Evolutionary conservation across 2,797 vertebrate species (phyloP).

Genomic region (Sternarchorhynchus goeldii): DNA sequence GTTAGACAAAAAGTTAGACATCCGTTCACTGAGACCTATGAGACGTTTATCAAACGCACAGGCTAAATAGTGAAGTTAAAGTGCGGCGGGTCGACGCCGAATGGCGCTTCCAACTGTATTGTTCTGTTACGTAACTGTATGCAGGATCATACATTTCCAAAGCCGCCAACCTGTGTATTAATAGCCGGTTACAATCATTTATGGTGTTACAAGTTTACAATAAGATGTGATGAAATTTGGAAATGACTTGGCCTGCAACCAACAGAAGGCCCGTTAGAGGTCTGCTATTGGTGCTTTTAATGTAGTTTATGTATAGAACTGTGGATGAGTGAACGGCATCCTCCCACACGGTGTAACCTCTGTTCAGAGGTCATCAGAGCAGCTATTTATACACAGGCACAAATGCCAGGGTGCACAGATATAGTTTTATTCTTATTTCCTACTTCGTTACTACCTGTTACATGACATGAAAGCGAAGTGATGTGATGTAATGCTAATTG

Average conservation of each 20-base stretch:
- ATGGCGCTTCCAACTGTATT: too few species aligned
- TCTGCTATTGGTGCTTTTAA: not conserved
- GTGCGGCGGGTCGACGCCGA: too few species aligned
- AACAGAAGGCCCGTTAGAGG: not conserved
- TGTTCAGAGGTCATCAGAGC: constrained; percentile 19
- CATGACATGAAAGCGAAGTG: not conserved
- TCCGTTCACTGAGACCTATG: too few species aligned
- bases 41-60: too few species aligned
- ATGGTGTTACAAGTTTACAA: not conserved
- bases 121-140: not conserved
- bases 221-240: not conserved
- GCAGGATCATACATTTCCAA: not conserved
- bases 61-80: too few species aligned
- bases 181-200: not conserved
- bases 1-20: too few species aligned
- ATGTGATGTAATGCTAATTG: not conserved
- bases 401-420: constrained; percentile 25
- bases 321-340: constrained; percentile 18
- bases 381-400: constrained; percentile 44
- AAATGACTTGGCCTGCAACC: not conserved
- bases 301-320: constrained; percentile 4
- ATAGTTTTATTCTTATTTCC: not conserved
- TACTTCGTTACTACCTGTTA: constrained; percentile 8
- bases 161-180: not conserved
- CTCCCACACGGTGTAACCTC: constrained; percentile 36